phyloP scores from a whole-genome alignment of 1,140 invertebrate species.

The Brachionus sp. region DNA sequence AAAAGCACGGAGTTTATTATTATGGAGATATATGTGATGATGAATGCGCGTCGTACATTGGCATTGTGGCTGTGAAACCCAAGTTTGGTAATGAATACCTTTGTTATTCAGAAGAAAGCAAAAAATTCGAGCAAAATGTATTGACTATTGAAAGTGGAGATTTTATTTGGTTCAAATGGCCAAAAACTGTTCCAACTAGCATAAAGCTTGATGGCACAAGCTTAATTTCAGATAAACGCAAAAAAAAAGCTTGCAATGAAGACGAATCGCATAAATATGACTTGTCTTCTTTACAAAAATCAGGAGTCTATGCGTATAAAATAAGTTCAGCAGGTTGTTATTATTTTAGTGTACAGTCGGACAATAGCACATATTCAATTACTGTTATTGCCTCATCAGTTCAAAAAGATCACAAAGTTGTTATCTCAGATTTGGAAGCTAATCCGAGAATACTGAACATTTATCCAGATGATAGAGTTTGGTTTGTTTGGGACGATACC shows the following conservation, averaged over 20 bases:
- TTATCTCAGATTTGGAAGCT: constrained; percentile 57
- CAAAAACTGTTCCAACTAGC: constrained; percentile 48
- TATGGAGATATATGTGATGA: constrained; percentile 58
- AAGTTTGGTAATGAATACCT: constrained; percentile 55
- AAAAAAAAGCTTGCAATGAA: neutral
- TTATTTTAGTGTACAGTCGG: neutral
- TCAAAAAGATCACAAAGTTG: constrained; percentile 57
- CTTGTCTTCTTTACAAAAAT: neutral
- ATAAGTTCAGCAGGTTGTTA: constrained; percentile 27
- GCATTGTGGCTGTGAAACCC: constrained; percentile 59
- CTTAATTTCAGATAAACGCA: constrained; percentile 49
- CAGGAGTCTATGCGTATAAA: neutral
- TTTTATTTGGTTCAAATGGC: constrained; percentile 58
- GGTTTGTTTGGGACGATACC: constrained; percentile 59
- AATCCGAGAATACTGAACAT: constrained; percentile 57
- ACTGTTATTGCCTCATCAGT: constrained; percentile 42
- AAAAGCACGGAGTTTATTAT: constrained; percentile 57
- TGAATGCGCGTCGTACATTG: constrained; percentile 58
- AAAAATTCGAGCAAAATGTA: neutral
- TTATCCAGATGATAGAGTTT: constrained; percentile 56
- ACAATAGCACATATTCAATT: neutral
- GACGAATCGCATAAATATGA: neutral
- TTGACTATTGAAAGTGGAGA: constrained; percentile 52
- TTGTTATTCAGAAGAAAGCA: constrained; percentile 46
- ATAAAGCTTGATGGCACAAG: constrained; percentile 50